These are phyloP conservation scores for Idaea aversata DNA, from an alignment of 2,888 invertebrate species.

Conservation along the genomic window DNA sequence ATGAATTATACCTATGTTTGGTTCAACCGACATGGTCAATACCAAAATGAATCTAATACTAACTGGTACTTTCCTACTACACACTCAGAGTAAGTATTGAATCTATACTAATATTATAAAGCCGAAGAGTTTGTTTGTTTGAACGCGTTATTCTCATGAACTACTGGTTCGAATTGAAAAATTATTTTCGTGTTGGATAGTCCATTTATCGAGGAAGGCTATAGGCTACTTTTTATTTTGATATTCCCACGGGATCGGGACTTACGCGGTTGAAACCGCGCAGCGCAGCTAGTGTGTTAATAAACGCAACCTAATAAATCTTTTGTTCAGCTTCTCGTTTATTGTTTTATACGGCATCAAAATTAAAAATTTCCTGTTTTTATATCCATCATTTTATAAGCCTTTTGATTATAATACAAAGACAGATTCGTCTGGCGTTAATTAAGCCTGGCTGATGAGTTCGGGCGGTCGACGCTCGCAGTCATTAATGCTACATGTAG, in stretches of 20 bases:
- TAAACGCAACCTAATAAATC: neutral
- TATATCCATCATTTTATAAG: slow-evolving; percentile 1
- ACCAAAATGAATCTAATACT: slow-evolving; percentile 4
- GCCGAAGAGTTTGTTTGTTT: too few relatives aligned
- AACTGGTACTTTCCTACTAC: too few relatives aligned
- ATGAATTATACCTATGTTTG: slow-evolving; percentile 14
- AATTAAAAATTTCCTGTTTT: slow-evolving; percentile 10
- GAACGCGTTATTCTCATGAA: too few relatives aligned
- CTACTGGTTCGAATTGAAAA: too few relatives aligned
- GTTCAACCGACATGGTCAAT: slow-evolving; percentile 27
- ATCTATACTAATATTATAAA: too few relatives aligned
- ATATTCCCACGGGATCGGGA: too few relatives aligned
- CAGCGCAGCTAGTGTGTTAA: neutral
- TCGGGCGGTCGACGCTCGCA: slow-evolving; percentile 56
- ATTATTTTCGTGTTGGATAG: too few relatives aligned
- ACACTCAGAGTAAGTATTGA: too few relatives aligned
- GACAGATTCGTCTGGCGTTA: slow-evolving; percentile 74
- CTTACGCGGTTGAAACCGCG: too few relatives aligned
- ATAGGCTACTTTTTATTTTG: too few relatives aligned
- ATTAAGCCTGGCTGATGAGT: slow-evolving; percentile 77
- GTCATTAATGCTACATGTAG: slow-evolving; percentile 76
- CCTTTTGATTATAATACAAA: slow-evolving; percentile 58
- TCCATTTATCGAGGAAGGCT: too few relatives aligned
- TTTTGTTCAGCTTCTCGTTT: neutral
- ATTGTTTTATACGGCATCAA: slow-evolving; percentile 12